phyloP scores from a whole-genome alignment of 1,140 invertebrate species.

The Platyura marginata region DNA sequence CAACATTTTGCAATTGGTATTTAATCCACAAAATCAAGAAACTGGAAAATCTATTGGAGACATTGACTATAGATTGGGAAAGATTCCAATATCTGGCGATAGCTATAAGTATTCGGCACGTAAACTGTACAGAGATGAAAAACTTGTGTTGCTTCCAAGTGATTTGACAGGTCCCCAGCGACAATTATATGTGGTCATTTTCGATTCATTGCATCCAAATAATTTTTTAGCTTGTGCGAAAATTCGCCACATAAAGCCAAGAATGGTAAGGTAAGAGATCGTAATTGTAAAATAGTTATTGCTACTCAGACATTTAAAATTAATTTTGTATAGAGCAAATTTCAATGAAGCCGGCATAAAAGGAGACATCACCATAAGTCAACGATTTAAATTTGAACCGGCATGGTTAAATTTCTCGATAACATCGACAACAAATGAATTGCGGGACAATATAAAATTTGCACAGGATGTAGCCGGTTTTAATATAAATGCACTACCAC shows the following conservation, averaged over 20 bases:
- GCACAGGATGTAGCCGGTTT: constrained; percentile 38
- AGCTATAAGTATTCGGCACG: constrained; percentile 30
- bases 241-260: constrained; percentile 43
- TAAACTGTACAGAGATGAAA: constrained; percentile 41
- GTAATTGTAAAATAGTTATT: not conserved
- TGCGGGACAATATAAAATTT: constrained; percentile 14
- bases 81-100: constrained; percentile 45
- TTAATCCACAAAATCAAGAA: constrained; percentile 60
- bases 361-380: constrained; percentile 60
- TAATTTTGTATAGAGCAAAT: constrained; percentile 33
- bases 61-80: constrained; percentile 55
- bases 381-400: constrained; percentile 67
- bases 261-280: constrained; percentile 44
- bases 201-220: constrained; percentile 58
- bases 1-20: constrained; percentile 66
- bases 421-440: constrained; percentile 24
- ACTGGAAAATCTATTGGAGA: constrained; percentile 58
- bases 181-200: constrained; percentile 66
- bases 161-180: constrained; percentile 52
- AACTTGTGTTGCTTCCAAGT: constrained; percentile 40
- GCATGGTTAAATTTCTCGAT: constrained; percentile 64
- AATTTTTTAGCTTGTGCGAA: constrained; percentile 70
- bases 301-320: constrained; percentile 1
- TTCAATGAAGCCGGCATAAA: constrained; percentile 65
- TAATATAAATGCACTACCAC: constrained; percentile 49